phyloP scores from a whole-genome alignment of 2,797 vertebrate species.

The Cuniculus paca region DNA sequence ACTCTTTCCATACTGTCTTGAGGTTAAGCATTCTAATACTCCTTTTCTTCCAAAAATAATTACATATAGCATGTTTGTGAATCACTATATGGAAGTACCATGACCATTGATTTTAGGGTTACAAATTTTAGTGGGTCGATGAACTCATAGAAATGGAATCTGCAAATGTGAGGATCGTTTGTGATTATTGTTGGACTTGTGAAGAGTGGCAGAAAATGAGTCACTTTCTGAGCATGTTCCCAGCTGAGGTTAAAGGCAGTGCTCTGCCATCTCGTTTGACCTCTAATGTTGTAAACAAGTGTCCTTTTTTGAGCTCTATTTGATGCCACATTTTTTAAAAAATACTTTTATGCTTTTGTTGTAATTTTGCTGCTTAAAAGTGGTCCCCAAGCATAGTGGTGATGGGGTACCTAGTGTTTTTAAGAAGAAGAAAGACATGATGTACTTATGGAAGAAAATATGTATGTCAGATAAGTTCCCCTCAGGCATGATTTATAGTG shows the following conservation, averaged over 20 bases:
- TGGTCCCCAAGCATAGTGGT: background rate
- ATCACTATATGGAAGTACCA: background rate
- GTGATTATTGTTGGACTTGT: background rate
- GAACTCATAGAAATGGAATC: constrained; percentile 21
- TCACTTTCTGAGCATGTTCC: background rate
- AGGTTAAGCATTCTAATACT: background rate
- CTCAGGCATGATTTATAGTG: background rate
- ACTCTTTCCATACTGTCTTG: constrained; percentile 33
- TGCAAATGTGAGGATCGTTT: background rate
- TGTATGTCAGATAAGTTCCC: background rate
- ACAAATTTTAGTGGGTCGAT: background rate
- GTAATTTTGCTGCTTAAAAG: background rate
- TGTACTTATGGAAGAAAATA: background rate
- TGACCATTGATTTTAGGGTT: background rate
- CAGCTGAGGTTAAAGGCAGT: background rate
- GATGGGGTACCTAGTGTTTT: background rate
- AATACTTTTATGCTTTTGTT: background rate
- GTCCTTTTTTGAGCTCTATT: background rate
- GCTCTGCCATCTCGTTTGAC: background rate
- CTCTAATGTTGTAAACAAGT: background rate
- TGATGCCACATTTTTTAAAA: background rate
- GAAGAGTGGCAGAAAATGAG: background rate
- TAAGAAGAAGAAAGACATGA: background rate
- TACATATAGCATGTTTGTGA: background rate
- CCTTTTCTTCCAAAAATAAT: constrained; percentile 32